Conservation (phyloP, 2,888 invertebrate species). For the Autographa pulchrina region DNA sequence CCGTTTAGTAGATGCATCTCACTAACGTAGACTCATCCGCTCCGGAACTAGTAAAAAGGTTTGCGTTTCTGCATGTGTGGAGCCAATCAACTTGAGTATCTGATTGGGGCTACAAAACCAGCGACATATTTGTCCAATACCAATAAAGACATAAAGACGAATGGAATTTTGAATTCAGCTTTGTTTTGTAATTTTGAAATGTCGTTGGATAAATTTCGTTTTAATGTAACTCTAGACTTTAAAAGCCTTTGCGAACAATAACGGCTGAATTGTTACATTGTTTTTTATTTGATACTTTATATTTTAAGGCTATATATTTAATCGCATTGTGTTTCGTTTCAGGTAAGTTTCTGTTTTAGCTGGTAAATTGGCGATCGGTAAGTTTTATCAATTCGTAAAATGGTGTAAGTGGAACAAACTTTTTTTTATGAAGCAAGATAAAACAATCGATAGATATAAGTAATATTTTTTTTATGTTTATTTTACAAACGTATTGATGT, state of each 20-base stretch:
- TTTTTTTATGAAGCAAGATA: too few species aligned
- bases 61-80: constrained; percentile 53
- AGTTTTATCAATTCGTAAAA: constrained; percentile 11
- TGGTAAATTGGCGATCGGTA: constrained; percentile 10
- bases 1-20: constrained; percentile 29
- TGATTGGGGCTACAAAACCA: constrained; percentile 34
- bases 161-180: not conserved
- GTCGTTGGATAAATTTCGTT: not conserved
- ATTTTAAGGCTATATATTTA: not conserved
- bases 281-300: not conserved
- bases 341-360: constrained; percentile 59
- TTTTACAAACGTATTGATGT: too few species aligned
- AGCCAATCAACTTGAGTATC: constrained; percentile 59
- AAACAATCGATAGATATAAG: too few species aligned
- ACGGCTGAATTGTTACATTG: not conserved
- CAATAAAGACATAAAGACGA: constrained; percentile 7
- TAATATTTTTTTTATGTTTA: too few species aligned
- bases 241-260: not conserved
- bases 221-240: not conserved
- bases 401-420: not conserved
- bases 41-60: constrained; percentile 56
- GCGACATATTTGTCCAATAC: constrained; percentile 15
- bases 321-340: constrained; percentile 49
- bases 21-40: constrained; percentile 37
- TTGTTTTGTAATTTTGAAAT: not conserved